Evolutionary conservation across 2,888 invertebrate genomes (phyloP).

Genomic region (Laspeyria flexula): DNA sequence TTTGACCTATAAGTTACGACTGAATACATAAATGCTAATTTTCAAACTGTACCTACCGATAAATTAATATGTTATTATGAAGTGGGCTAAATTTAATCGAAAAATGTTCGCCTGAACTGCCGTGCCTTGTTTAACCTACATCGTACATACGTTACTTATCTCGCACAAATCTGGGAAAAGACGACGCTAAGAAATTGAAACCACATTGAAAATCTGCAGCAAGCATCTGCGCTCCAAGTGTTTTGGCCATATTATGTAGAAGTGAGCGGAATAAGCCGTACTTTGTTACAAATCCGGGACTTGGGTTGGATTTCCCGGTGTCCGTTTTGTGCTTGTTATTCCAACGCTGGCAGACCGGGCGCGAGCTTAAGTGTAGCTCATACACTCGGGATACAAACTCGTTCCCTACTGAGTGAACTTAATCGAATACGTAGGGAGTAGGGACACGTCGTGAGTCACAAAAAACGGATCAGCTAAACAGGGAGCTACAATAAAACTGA

Average conservation of each 20-base stretch:
- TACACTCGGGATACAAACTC: slow-evolving; percentile 36
- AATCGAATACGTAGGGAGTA: slow-evolving; percentile 28
- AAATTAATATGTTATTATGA: too few relatives aligned
- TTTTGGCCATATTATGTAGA: slow-evolving; percentile 72
- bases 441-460: slow-evolving; percentile 15
- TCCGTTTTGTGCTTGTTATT: slow-evolving; percentile 79
- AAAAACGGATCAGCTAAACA: slow-evolving; percentile 12
- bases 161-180: slow-evolving; percentile 40
- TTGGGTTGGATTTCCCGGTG: slow-evolving; percentile 76
- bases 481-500: neutral
- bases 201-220: slow-evolving; percentile 67
- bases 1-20: too few relatives aligned
- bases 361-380: slow-evolving; percentile 57
- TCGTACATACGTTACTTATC: slow-evolving; percentile 35
- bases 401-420: slow-evolving; percentile 35
- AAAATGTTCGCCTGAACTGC: slow-evolving; percentile 21
- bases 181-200: slow-evolving; percentile 59
- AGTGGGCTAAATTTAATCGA: slow-evolving; percentile 8
- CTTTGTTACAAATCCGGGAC: slow-evolving; percentile 80
- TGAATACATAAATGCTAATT: too few relatives aligned
- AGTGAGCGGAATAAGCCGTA: slow-evolving; percentile 71
- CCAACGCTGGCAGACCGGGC: slow-evolving; percentile 59
- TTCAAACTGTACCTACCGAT: too few relatives aligned
- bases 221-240: slow-evolving; percentile 64
- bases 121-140: slow-evolving; percentile 28